These are phyloP conservation scores for Umimayanthus kanabou DNA, from an alignment of 92 coral and sea anemone genomes.

Conservation along the genomic window DNA sequence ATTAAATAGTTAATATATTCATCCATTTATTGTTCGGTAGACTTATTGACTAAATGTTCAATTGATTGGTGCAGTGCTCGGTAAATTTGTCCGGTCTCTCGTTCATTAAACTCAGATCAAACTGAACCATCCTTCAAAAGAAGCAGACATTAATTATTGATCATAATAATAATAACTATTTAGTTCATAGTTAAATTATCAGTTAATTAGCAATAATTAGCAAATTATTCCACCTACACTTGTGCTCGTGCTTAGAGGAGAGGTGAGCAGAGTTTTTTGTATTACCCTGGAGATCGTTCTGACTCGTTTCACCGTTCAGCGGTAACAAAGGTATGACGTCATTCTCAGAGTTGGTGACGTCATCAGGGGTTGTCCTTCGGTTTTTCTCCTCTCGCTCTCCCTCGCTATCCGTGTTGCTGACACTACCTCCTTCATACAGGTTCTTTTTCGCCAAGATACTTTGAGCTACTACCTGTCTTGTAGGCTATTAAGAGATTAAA, in stretches of 20 bases:
- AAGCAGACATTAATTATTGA: background rate
- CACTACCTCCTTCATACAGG: conserved; percentile 48
- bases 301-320: conserved; percentile 37
- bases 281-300: conserved; percentile 40
- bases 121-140: background rate
- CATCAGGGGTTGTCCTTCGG: background rate
- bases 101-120: background rate
- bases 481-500: background rate
- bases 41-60: too few species aligned
- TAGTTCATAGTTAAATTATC: background rate
- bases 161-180: too few species aligned
- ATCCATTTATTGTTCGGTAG: too few species aligned
- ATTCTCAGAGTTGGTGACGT: background rate
- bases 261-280: conserved; percentile 24
- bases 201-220: background rate
- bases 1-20: too few species aligned
- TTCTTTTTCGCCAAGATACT: conserved; percentile 51
- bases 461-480: conserved; percentile 47
- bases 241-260: conserved; percentile 37
- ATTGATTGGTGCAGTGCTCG: too few species aligned
- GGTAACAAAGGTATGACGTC: conserved; percentile 18
- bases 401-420: conserved; percentile 40
- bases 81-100: too few species aligned
- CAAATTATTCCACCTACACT: conserved; percentile 33
- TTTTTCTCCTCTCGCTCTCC: conserved; percentile 37